These are phyloP conservation scores for Malurus splendens DNA, from an alignment of 2,797 vertebrate genomes.

Conservation along the genomic window DNA sequence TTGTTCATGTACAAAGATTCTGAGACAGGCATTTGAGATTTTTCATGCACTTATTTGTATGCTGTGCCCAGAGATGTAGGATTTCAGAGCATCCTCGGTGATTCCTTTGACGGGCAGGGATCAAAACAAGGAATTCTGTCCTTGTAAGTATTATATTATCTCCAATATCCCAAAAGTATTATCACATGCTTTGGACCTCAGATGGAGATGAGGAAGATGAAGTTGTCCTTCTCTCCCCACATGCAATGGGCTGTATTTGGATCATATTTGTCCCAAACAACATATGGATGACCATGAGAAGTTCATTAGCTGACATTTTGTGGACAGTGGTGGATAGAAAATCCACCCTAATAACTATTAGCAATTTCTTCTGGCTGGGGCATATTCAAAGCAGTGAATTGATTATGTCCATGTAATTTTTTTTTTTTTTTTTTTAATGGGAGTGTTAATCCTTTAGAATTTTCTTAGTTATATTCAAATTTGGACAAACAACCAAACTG, in stretches of 20 bases:
- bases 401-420: not conserved
- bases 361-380: not conserved
- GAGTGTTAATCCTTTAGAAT: not conserved
- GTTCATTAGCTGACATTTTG: not conserved
- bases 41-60: not conserved
- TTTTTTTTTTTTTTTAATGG: not conserved
- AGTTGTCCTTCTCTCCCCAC: not conserved
- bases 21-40: not conserved
- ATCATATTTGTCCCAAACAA: not conserved
- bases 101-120: not conserved
- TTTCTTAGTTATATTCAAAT: not conserved
- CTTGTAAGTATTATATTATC: not conserved
- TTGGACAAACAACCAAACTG: not conserved
- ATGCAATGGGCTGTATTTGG: not conserved
- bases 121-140: not conserved
- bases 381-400: not conserved
- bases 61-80: not conserved
- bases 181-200: fast-evolving
- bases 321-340: not conserved
- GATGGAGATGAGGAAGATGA: not conserved
- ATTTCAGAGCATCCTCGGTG: not conserved
- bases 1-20: not conserved
- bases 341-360: not conserved
- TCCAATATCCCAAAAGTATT: not conserved
- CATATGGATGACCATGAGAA: not conserved